Evolutionary conservation across 2,797 vertebrate genomes (phyloP).

Genomic region (Triplophysa bombifrons): DNA sequence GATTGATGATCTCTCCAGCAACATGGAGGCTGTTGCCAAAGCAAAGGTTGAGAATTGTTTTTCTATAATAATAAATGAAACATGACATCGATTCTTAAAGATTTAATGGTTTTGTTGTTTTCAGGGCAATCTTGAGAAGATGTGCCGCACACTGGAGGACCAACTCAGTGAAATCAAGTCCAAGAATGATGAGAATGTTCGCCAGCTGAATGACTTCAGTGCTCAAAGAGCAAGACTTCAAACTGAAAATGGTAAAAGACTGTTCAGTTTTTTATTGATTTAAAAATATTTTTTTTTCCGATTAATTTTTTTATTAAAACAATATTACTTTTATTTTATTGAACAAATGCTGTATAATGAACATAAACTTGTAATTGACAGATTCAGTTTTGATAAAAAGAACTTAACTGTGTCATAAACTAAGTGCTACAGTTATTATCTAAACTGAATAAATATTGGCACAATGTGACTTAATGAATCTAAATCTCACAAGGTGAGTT

Average conservation of each 20-base stretch:
- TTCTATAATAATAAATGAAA: neutral
- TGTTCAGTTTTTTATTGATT: neutral
- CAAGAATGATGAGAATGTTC: constrained; percentile 81
- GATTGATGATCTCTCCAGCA: constrained; percentile 85
- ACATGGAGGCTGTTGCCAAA: constrained; percentile 83
- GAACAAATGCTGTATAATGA: no score
- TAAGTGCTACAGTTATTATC: neutral
- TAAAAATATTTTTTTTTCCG: no score
- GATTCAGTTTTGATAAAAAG: no score
- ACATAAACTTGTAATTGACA: no score
- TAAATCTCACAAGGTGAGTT: constrained; percentile 68
- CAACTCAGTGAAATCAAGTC: constrained; percentile 82
- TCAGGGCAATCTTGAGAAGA: constrained; percentile 86
- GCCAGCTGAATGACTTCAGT: constrained; percentile 79
- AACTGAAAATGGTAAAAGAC: constrained; percentile 83
- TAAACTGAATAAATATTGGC: neutral
- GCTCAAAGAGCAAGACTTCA: constrained; percentile 83
- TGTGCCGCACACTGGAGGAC: constrained; percentile 85
- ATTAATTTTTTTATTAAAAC: no score
- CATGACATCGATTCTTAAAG: constrained; percentile 59
- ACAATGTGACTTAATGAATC: neutral
- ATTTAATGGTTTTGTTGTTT: constrained; percentile 30
- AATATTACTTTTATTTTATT: no score
- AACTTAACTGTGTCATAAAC: no score
- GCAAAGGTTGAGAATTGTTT: constrained; percentile 76